Evolutionary conservation across 37 sponge, comb jelly and placozoan genomes (phyloP).

Genomic region (Haliclona indistincta): DNA sequence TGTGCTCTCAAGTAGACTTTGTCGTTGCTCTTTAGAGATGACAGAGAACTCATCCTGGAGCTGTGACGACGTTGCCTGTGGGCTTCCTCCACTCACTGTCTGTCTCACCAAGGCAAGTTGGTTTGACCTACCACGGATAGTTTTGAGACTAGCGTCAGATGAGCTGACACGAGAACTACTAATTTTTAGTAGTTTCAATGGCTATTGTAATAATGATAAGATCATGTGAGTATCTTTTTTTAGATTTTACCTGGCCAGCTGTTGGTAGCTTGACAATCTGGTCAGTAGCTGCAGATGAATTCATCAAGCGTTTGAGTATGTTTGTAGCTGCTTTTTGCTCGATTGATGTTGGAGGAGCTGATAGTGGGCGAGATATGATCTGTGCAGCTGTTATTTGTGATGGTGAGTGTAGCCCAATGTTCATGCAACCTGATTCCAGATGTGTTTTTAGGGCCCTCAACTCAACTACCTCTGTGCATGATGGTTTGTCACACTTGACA

Average conservation of each 20-base stretch:
- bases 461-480: not conserved
- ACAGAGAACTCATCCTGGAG: not conserved
- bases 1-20: not conserved
- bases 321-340: not conserved
- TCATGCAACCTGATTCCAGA: conserved; percentile 1
- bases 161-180: not conserved
- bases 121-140: not conserved
- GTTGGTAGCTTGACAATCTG: not conserved
- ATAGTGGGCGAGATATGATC: not conserved
- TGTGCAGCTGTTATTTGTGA: not conserved
- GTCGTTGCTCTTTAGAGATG: no score
- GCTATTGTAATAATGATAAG: conserved; percentile 2
- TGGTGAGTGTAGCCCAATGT: no score
- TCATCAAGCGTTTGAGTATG: not conserved
- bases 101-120: not conserved
- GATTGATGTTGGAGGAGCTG: not conserved
- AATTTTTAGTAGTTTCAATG: conserved; percentile 5
- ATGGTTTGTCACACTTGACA: no score
- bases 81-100: not conserved
- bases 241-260: not conserved
- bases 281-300: not conserved
- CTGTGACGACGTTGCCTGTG: not conserved
- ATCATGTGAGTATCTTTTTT: not conserved
- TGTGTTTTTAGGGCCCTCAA: not conserved
- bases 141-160: not conserved